phyloP scores from a whole-genome alignment of 1,140 invertebrate species.

The Eumeta japonica region DNA sequence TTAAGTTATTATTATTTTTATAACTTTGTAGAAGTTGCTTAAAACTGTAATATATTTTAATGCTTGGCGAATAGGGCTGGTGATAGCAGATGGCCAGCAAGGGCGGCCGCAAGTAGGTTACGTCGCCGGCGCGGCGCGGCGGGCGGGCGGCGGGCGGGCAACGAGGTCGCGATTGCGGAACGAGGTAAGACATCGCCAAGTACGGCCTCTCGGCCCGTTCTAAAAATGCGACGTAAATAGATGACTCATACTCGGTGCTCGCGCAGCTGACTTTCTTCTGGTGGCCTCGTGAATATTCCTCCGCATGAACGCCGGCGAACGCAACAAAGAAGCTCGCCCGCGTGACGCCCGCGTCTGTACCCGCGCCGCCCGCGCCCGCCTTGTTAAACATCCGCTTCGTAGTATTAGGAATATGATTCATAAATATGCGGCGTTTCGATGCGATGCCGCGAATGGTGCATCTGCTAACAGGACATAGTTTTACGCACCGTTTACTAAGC shows the following conservation, averaged over 20 bases:
- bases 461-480: too few relatives aligned
- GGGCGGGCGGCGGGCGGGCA: too few relatives aligned
- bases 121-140: too few relatives aligned
- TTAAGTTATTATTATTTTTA: neutral
- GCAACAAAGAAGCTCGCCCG: too few relatives aligned
- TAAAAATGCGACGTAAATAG: constrained; percentile 26
- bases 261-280: constrained; percentile 26
- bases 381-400: too few relatives aligned
- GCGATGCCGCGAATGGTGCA: too few relatives aligned
- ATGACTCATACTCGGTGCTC: constrained; percentile 25
- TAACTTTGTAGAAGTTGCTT: neutral
- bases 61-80: neutral
- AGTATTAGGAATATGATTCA: too few relatives aligned
- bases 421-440: too few relatives aligned
- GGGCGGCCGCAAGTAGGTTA: constrained; percentile 33
- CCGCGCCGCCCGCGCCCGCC: too few relatives aligned
- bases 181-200: constrained; percentile 33
- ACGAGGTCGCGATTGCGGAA: constrained; percentile 35
- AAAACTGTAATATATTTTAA: neutral
- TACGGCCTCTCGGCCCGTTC: constrained; percentile 17
- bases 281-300: constrained; percentile 8
- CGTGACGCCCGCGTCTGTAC: too few relatives aligned
- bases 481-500: too few relatives aligned
- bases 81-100: constrained; percentile 23
- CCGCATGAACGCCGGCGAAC: too few relatives aligned